Percentiles rank a stretch among this genome's conserved stretches.
Evolutionary conservation across 2,797 vertebrate species (phyloP).

Genomic region (Oreonectes daqikongensis): DNA sequence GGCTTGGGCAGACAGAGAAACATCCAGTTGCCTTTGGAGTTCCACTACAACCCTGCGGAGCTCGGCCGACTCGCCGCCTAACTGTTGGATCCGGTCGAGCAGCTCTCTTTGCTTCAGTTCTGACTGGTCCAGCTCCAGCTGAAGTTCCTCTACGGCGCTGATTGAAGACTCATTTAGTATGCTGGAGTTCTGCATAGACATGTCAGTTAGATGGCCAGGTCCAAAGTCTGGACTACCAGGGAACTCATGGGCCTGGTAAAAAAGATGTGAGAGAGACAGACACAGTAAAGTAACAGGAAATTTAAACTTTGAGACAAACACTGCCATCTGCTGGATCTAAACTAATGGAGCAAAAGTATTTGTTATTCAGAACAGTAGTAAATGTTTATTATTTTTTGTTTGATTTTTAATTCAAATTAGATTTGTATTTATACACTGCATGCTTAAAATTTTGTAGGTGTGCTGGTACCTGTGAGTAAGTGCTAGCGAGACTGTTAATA

Average conservation of each 20-base stretch:
- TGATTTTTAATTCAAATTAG: too few species aligned
- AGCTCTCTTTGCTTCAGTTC: slow-evolving; percentile 87
- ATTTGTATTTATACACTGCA: background rate
- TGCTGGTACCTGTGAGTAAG: slow-evolving; percentile 82
- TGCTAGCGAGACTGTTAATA: slow-evolving; percentile 92
- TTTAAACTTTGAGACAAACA: slow-evolving; percentile 4
- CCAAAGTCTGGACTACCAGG: slow-evolving; percentile 84
- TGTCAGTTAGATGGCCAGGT: slow-evolving; percentile 75
- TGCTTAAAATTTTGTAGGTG: background rate
- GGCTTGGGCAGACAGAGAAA: slow-evolving; percentile 75
- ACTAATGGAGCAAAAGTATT: background rate
- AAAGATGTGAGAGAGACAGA: background rate
- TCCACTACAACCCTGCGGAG: slow-evolving; percentile 75
- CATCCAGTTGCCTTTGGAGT: slow-evolving; percentile 84
- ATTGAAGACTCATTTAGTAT: slow-evolving; percentile 65
- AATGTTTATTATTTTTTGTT: too few species aligned
- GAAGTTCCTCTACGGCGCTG: slow-evolving; percentile 85
- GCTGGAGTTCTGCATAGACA: slow-evolving; percentile 69
- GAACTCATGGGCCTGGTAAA: slow-evolving; percentile 81
- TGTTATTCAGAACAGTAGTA: background rate
- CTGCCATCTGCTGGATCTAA: slow-evolving; percentile 51
- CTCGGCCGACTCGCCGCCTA: slow-evolving; percentile 83
- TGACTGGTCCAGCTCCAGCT: slow-evolving; percentile 89
- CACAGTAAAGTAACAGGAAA: background rate
- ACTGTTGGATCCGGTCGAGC: slow-evolving; percentile 78